Conservation (phyloP, 2,888 invertebrate genomes). For the Thereva unica region DNA sequence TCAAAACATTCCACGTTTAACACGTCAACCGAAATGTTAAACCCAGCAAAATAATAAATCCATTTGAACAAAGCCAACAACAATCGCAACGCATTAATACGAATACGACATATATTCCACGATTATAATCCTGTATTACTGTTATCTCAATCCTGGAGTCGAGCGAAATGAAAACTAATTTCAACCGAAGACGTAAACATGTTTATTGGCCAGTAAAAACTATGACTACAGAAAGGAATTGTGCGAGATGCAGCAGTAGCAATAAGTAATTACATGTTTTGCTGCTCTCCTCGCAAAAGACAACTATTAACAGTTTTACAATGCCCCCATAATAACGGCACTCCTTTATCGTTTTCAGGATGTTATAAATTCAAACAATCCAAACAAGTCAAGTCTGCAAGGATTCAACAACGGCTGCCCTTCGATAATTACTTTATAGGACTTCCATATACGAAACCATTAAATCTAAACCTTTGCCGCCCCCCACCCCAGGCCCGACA, state of each 20-base stretch:
- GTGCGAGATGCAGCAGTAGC: constrained; percentile 10
- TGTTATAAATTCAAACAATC: constrained; percentile 21
- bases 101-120: too few relatives aligned
- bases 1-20: too few relatives aligned
- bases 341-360: constrained; percentile 28
- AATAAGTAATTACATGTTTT: constrained; percentile 36
- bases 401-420: constrained; percentile 10
- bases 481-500: too few relatives aligned
- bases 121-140: too few relatives aligned
- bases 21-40: too few relatives aligned
- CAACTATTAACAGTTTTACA: constrained; percentile 37
- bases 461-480: constrained; percentile 25
- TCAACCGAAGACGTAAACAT: neutral
- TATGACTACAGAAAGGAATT: neutral
- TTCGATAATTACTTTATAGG: constrained; percentile 38
- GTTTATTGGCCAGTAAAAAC: constrained; percentile 21
- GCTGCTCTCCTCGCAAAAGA: constrained; percentile 18
- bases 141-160: too few relatives aligned
- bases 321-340: constrained; percentile 20
- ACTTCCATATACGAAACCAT: constrained; percentile 25
- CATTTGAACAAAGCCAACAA: too few relatives aligned
- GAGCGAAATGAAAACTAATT: too few relatives aligned
- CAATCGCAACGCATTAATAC: too few relatives aligned
- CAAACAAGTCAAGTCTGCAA: constrained; percentile 2
- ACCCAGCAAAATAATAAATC: too few relatives aligned